Evolutionary conservation across 2,113 vertebrate genomes (phyloP).

Genomic region (Echinops telfairi): DNA sequence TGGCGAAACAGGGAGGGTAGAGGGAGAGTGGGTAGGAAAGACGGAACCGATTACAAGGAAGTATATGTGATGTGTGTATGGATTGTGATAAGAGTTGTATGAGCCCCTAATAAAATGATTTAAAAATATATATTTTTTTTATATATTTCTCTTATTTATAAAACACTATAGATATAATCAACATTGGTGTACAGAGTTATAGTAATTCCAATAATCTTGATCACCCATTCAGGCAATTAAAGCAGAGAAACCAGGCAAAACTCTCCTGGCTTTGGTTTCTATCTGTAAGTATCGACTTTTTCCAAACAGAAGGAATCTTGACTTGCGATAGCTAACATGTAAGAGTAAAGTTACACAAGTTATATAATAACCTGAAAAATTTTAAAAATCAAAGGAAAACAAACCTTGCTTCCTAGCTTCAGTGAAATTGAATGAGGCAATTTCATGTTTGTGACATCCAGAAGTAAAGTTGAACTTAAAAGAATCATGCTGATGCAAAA

Average conservation of each 20-base stretch:
- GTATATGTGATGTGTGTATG: too few relatives aligned
- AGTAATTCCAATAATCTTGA: neutral
- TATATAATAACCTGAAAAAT: neutral
- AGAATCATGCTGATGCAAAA: slow-evolving; percentile 69
- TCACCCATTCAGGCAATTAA: neutral
- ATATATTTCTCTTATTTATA: too few relatives aligned
- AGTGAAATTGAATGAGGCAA: slow-evolving; percentile 73
- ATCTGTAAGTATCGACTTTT: slow-evolving; percentile 37
- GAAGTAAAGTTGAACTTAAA: slow-evolving; percentile 63
- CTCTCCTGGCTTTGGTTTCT: slow-evolving; percentile 55
- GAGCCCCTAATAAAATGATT: too few relatives aligned
- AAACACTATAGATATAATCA: neutral
- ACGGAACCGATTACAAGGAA: too few relatives aligned
- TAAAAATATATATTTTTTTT: too few relatives aligned
- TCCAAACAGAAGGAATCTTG: slow-evolving; percentile 49
- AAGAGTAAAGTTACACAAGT: slow-evolving; percentile 36
- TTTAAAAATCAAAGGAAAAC: slow-evolving; percentile 34
- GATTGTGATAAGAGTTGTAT: too few relatives aligned
- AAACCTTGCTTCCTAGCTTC: neutral
- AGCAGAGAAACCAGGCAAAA: slow-evolving; percentile 37
- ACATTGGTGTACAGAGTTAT: neutral
- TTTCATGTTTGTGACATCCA: slow-evolving; percentile 6
- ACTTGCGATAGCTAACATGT: slow-evolving; percentile 42
- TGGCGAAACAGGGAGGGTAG: too few relatives aligned
- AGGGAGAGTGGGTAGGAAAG: too few relatives aligned